Evolutionary conservation across 2,888 invertebrate species (phyloP), one percentile per base, ranked within the genome.

Genomic region (Tromatobia lineatoria): DNA sequence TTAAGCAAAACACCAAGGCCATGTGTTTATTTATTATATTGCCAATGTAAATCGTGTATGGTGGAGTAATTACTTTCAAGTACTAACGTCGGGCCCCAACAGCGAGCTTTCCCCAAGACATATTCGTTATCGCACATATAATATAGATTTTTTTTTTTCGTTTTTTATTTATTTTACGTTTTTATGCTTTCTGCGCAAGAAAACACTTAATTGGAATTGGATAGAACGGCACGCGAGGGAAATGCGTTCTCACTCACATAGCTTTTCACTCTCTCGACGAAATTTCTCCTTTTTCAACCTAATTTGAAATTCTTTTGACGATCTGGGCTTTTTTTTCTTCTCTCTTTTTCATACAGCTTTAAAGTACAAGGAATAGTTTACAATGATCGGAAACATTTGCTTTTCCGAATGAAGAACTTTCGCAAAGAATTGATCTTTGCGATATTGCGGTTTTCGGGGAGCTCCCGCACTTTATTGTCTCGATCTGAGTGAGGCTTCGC

Each of bases 331-430:
- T 34, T 18, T 34, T 50, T 20, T 61, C 61, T 54, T 52, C 78
- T 23, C 57, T 59, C 69, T 61, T 23, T 54, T 59, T 64, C 54
- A 15, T 25, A 69, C 54, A 79, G 57, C 73, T 50, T 69, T 86
- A 79, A 82, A 87, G 79, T 84, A 86, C 84, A 85, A 87, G 85
- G 85, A 85, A 87, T 88, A 87, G 85, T 87, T 87, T 85, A 86
- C 86, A 88, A 81, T 86, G 85, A 88, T 82, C 80, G 85, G 86
- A 90, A 88, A 86, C 83, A 87, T 82, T 76, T 86, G 80, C 87
- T 71, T 76, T 81, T 52, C 38, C 74, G 52, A 64, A 64, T 75
- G 59, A 47, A 74, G 10, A 10, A 64, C 64, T 61, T 38, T 42
- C 64, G 50, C 20, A 29, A 34, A 47, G 59, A 42, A 29, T 15